Conservation (phyloP, 2,888 invertebrate species). For the Automeris io region DNA sequence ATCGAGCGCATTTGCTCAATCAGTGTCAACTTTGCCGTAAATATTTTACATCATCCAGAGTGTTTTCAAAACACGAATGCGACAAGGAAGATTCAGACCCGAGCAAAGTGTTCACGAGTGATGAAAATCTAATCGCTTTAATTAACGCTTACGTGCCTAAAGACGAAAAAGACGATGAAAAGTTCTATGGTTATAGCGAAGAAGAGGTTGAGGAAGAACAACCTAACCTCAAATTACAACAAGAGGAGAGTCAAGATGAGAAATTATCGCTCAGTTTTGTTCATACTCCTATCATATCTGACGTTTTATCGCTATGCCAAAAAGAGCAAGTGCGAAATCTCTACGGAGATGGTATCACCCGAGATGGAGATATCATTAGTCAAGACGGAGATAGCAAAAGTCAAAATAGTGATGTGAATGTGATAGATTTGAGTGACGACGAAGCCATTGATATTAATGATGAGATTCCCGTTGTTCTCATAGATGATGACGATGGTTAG, state of each 20-base stretch:
- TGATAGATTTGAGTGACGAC: conserved; percentile 42
- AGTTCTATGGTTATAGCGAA: conserved; percentile 56
- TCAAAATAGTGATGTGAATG: conserved; percentile 8
- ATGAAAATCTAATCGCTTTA: conserved; percentile 42
- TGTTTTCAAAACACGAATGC: conserved; percentile 54
- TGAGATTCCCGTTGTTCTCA: conserved; percentile 34
- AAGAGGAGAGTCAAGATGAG: neutral
- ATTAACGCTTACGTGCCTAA: conserved; percentile 57
- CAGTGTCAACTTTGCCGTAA: conserved; percentile 67
- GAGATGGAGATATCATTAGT: neutral
- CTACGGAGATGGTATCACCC: conserved; percentile 8
- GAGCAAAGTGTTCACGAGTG: conserved; percentile 53
- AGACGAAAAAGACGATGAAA: conserved; percentile 60
- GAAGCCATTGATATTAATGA: conserved; percentile 39
- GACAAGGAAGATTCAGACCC: conserved; percentile 51
- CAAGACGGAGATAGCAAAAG: neutral
- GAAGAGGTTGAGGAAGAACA: conserved; percentile 32
- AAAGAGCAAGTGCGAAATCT: conserved; percentile 24
- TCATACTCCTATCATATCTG: conserved; percentile 62
- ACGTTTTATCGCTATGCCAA: conserved; percentile 57
- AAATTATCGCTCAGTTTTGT: conserved; percentile 20
- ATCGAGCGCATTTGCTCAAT: conserved; percentile 77
- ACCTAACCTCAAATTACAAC: neutral
- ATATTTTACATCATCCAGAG: conserved; percentile 57
- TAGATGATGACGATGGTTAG: conserved; percentile 47